Evolutionary conservation across 2,113 vertebrate species (phyloP).

Genomic region (Oncorhynchus keta): DNA sequence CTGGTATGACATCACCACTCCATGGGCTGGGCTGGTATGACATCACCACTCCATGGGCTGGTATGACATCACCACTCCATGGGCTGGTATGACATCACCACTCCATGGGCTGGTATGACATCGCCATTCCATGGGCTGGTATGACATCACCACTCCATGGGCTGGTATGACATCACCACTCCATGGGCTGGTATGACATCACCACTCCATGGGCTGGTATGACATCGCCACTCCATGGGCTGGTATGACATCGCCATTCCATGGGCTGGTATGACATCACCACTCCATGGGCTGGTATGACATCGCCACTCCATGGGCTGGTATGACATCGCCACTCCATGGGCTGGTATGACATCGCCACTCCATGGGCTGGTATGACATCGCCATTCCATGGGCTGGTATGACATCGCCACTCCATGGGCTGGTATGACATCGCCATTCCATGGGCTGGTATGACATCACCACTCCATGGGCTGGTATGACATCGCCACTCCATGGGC

Average conservation of each 20-base stretch:
- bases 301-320: not conserved
- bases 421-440: constrained; percentile 20
- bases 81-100: not conserved
- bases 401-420: not conserved
- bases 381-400: not conserved
- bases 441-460: not conserved
- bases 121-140: too few species aligned
- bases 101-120: too few species aligned
- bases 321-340: not conserved
- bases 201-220: too few species aligned
- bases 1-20: not conserved
- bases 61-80: constrained; percentile 5
- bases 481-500: not conserved
- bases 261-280: not conserved
- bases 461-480: too few species aligned
- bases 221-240: not conserved
- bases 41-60: constrained; percentile 4
- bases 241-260: not conserved
- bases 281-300: too few species aligned
- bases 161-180: constrained; percentile 20
- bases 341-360: constrained; percentile 22
- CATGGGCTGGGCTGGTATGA: constrained; percentile 21
- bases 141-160: too few species aligned
- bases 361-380: not conserved
- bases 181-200: not conserved